Evolutionary conservation across 1,140 invertebrate species (phyloP), one percentile per base, ranked within the genome.

Genomic region (Dysdera silvatica): DNA sequence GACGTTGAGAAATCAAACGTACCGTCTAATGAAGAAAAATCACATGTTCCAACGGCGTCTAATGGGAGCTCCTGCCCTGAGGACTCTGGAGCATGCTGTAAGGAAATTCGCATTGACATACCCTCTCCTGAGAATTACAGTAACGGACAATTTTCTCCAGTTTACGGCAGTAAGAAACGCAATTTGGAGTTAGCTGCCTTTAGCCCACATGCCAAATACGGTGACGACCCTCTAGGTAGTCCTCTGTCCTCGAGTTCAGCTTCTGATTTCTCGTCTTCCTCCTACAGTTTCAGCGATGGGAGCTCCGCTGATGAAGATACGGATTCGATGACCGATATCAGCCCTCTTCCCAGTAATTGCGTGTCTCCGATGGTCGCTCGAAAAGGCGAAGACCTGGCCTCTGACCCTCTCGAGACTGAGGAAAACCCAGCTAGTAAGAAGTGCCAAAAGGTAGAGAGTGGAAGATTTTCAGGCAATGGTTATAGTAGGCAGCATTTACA

Each of bases 261-360:
- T 29, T 57, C 56, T 43, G 62, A 58, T 37, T 54, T 51, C 2
- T 45, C 49, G n/a, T 4, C 53, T 18, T 54, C 51, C 18, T 37
- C 63, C 24, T 29, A 41, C 5, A 60, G 56, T 32, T 56, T 54
- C 26, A 57, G 60, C 41, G 59, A 56, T 16, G 59, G 59, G 31
- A 57, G 60, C 47, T 16, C 40, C 4, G 41, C 55, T 33, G 53
- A 43, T 8, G 35, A 29, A 6, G 57, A 51, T 26, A 20, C 32
- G 14, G 63, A 60, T 55, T 65, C 63, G 6, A 59, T 65, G 32
- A 65, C 63, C 18, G 63, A 65, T 54, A 57, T 65, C 0, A 65
- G 53, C 24, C 51, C 63, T 28, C 24, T 65, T 8, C 63, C 63
- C 1, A 60, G 31, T 45, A 16, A 40, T 24, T 55, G 33, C 23